Conservation (phyloP, 2,113 vertebrate species). For the Proterorhinus semilunaris region DNA sequence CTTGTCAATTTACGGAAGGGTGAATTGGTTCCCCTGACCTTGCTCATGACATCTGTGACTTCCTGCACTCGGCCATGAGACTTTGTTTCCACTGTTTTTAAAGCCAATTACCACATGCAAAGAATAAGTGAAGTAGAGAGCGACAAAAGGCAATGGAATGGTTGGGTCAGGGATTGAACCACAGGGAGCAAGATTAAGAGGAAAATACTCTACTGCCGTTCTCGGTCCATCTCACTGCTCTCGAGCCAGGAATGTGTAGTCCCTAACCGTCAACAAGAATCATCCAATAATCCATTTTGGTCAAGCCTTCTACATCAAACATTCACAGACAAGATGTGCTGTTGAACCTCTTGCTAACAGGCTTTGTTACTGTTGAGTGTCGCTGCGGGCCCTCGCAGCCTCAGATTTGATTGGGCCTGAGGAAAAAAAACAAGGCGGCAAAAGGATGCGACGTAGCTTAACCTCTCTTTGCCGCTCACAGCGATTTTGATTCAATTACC, state of each 20-base stretch:
- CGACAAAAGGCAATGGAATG: too few relatives aligned
- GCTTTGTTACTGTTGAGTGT: neutral
- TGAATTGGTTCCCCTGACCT: conserved; percentile 60
- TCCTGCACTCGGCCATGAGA: conserved; percentile 26
- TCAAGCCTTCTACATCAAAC: too few relatives aligned
- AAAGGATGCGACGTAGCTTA: conserved; percentile 43
- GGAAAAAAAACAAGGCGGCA: conserved; percentile 21
- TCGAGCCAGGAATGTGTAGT: too few relatives aligned
- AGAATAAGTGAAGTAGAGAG: neutral
- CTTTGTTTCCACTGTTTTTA: conserved; percentile 45
- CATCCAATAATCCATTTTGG: too few relatives aligned
- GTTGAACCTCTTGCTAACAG: too few relatives aligned
- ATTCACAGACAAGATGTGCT: too few relatives aligned
- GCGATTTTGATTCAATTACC: conserved; percentile 72
- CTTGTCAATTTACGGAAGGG: conserved; percentile 61
- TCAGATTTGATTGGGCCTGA: neutral
- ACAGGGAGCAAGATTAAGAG: too few relatives aligned
- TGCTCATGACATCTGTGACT: conserved; percentile 26
- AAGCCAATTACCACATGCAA: conserved; percentile 65
- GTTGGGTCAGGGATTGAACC: too few relatives aligned
- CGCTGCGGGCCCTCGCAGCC: conserved; percentile 14
- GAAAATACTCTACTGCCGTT: too few relatives aligned
- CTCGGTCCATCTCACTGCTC: too few relatives aligned
- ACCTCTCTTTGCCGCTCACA: conserved; percentile 49
- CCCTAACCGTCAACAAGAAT: too few relatives aligned